Evolutionary conservation across 2,797 vertebrate species (phyloP).

Genomic region (Uromys caudimaculatus): DNA sequence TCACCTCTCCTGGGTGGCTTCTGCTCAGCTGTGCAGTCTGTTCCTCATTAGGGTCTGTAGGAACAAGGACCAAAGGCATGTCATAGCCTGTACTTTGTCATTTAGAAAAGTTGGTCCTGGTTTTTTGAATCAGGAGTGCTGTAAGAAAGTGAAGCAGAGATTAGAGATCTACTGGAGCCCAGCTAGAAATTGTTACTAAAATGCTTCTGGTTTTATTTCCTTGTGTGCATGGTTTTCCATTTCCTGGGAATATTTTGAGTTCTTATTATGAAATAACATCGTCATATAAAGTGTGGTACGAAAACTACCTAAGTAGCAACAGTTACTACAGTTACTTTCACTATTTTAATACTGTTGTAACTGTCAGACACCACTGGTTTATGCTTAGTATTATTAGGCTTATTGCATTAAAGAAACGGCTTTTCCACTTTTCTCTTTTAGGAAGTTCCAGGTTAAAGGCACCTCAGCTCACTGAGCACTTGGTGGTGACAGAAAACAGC

Average conservation of each 20-base stretch:
- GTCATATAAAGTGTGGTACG: slow-evolving; percentile 18
- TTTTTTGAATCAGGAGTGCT: not conserved
- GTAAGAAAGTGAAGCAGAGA: slow-evolving; percentile 11
- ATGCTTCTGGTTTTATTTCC: slow-evolving; percentile 22
- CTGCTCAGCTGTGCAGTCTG: not conserved
- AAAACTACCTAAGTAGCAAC: slow-evolving; percentile 13
- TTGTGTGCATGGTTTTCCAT: not conserved
- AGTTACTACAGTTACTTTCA: not conserved
- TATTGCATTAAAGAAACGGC: slow-evolving; percentile 54
- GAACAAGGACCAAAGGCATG: not conserved
- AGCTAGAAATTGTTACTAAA: slow-evolving; percentile 8
- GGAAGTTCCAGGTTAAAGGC: slow-evolving; percentile 53
- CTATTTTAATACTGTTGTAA: not conserved
- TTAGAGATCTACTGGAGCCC: not conserved
- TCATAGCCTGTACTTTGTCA: not conserved
- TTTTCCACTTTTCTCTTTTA: slow-evolving; percentile 32
- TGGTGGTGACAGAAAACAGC: slow-evolving; percentile 53
- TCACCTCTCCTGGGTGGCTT: not conserved
- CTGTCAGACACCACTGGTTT: not conserved
- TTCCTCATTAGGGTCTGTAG: not conserved
- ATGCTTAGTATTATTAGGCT: not conserved
- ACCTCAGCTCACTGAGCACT: slow-evolving; percentile 28
- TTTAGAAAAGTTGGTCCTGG: not conserved
- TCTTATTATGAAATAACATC: slow-evolving; percentile 49
- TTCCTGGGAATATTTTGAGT: not conserved